A percentile compares a stretch with the other conserved stretches of the same genome.
phyloP scores from a whole-genome alignment of 2,113 vertebrate genomes.

The Corythornis vintsioides region DNA sequence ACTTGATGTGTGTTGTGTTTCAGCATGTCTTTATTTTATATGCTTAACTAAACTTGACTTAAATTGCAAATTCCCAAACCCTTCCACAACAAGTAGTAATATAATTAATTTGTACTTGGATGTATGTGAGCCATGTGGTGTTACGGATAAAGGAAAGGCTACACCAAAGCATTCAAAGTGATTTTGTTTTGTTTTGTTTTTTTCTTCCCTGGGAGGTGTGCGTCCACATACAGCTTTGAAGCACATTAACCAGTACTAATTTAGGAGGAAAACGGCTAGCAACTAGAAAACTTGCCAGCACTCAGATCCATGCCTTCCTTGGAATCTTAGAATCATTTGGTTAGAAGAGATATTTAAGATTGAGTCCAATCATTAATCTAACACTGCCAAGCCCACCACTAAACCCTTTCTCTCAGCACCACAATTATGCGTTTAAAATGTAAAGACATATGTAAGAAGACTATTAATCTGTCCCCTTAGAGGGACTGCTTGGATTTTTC shows the following conservation, averaged over 20 bases:
- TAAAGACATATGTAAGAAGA: not conserved
- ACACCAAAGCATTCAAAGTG: not conserved
- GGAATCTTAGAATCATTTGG: not conserved
- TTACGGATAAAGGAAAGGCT: not conserved
- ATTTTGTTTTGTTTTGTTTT: not conserved
- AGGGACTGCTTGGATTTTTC: not conserved
- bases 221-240: not conserved
- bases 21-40: not conserved
- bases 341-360: too few relatives aligned
- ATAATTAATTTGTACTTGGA: not conserved
- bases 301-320: not conserved
- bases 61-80: not conserved
- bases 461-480: not conserved
- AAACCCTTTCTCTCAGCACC: too few relatives aligned
- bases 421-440: too few relatives aligned
- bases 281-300: not conserved
- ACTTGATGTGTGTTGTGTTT: not conserved
- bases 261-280: not conserved
- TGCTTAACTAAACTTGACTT: not conserved
- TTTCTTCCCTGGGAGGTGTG: not conserved
- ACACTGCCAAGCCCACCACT: too few relatives aligned
- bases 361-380: too few relatives aligned
- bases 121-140: not conserved
- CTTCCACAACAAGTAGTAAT: not conserved
- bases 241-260: not conserved